A percentile compares a stretch with the other conserved stretches of the same genome.
These are phyloP conservation scores for Gouania willdenowi DNA, from an alignment of 2,797 vertebrate species.

Conservation along the genomic window DNA sequence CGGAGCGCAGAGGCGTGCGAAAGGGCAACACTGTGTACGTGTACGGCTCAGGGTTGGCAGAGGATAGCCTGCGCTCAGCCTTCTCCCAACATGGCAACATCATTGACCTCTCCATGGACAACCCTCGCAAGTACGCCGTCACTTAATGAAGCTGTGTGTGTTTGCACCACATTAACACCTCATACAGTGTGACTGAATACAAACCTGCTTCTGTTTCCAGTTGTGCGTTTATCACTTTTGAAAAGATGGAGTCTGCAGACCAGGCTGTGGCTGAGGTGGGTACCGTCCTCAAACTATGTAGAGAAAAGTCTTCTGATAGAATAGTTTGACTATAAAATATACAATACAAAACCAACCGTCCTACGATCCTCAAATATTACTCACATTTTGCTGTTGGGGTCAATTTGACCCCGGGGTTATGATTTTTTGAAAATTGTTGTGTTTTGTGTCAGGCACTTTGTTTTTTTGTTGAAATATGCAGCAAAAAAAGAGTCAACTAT, in stretches of 20 bases:
- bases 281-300: neutral
- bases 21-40: conserved; percentile 94
- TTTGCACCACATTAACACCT: too few relatives aligned
- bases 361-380: too few relatives aligned
- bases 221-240: conserved; percentile 92
- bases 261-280: conserved; percentile 86
- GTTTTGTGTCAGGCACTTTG: too few relatives aligned
- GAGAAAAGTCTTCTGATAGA: too few relatives aligned
- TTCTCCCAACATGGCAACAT: conserved; percentile 88
- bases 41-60: conserved; percentile 82
- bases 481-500: too few relatives aligned
- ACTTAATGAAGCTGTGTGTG: neutral
- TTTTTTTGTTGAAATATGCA: too few relatives aligned
- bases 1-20: conserved; percentile 81
- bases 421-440: too few relatives aligned
- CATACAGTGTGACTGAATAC: too few relatives aligned
- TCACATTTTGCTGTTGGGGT: too few relatives aligned
- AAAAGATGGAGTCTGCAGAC: conserved; percentile 95
- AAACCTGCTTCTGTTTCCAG: conserved; percentile 56
- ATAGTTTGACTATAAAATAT: too few relatives aligned
- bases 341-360: too few relatives aligned
- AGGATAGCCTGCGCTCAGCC: conserved; percentile 80
- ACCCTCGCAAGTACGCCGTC: conserved; percentile 80
- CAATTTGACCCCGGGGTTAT: too few relatives aligned
- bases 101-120: conserved; percentile 90